These are phyloP conservation scores for Propithecus coquereli DNA, from an alignment of 2,113 vertebrate genomes.

Conservation along the genomic window DNA sequence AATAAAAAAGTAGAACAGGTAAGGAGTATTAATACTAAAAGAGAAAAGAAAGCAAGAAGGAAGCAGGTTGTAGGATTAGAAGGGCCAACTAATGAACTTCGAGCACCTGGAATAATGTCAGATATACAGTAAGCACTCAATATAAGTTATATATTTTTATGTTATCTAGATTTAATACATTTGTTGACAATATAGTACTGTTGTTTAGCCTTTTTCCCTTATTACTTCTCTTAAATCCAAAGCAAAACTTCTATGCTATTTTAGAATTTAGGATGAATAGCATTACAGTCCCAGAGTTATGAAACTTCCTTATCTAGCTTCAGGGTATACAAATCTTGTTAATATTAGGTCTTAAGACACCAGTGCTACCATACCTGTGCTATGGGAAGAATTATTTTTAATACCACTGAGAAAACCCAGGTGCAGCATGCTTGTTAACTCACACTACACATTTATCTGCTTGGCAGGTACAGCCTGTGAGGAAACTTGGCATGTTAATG, in stretches of 20 bases:
- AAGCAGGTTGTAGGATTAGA: neutral
- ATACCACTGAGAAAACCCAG: conserved; percentile 4
- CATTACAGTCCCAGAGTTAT: neutral
- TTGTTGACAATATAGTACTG: neutral
- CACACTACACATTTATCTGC: conserved; percentile 48
- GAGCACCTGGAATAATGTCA: neutral
- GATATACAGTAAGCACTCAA: neutral
- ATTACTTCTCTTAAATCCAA: neutral
- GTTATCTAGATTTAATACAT: neutral
- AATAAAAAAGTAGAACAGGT: neutral
- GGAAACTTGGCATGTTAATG: neutral
- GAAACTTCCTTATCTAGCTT: conserved; percentile 22
- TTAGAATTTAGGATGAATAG: neutral
- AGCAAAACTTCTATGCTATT: neutral
- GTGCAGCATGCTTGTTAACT: conserved; percentile 10
- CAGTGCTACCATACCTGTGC: neutral
- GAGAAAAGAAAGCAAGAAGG: neutral
- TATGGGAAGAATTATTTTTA: conserved; percentile 51
- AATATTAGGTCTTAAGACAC: conserved; percentile 5
- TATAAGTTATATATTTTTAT: neutral
- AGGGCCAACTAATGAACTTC: neutral
- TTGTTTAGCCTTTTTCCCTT: neutral
- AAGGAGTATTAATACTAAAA: neutral
- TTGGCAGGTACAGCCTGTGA: neutral
- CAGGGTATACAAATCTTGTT: neutral